Percentiles rank a stretch among this genome's conserved stretches.
These are phyloP conservation scores for Sphaeramia orbicularis DNA, from an alignment of 2,797 vertebrate species.

Conservation along the genomic window DNA sequence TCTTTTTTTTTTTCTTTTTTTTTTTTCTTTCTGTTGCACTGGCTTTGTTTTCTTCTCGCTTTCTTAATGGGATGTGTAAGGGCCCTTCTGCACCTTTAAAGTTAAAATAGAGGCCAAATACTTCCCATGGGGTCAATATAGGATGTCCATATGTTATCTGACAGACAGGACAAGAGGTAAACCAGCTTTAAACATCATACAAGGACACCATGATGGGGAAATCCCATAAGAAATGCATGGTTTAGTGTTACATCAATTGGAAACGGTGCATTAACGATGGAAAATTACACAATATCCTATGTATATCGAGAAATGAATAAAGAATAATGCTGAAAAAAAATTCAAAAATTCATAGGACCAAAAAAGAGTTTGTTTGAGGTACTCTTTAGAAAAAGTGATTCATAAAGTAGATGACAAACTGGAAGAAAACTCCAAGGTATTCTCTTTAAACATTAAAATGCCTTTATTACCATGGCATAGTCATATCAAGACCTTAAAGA, in stretches of 20 bases:
- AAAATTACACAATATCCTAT: background rate
- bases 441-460: too few species aligned
- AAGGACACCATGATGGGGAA: conserved; percentile 9
- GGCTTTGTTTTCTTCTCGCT: background rate
- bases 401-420: too few species aligned
- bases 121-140: conserved; percentile 43
- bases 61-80: conserved; percentile 39
- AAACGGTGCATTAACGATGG: background rate
- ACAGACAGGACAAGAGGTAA: conserved; percentile 50
- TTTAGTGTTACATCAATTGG: conserved; percentile 6
- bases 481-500: too few species aligned
- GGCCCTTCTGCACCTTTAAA: conserved; percentile 37
- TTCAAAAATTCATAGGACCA: too few species aligned
- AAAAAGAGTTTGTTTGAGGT: too few species aligned
- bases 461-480: too few species aligned
- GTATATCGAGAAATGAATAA: background rate
- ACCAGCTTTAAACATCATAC: conserved; percentile 40
- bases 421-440: too few species aligned
- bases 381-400: too few species aligned
- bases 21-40: background rate
- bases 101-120: conserved; percentile 65
- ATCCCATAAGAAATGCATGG: conserved; percentile 5
- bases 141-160: conserved; percentile 55
- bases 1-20: background rate
- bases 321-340: background rate